Base-by-base conservation (phyloP, 2,797 vertebrate genomes). In the Eremophila alpestris region DNA sequence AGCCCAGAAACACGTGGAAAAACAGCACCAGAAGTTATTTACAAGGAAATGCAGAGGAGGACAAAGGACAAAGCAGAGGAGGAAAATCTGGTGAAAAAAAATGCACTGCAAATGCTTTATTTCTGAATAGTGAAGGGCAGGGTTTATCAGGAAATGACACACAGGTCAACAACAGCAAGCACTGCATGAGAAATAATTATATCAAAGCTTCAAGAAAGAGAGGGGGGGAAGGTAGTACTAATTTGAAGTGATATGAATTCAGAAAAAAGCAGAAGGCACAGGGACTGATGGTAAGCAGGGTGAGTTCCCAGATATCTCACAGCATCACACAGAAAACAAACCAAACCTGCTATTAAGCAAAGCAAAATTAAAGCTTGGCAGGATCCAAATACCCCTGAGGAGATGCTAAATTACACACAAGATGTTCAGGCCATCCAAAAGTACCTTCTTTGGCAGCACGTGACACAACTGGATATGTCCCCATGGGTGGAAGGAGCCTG, bases 1-100 rank as follows among this genome's bases (percentile, higher is more conserved):
- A 83, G 20, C 7, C n/a, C 67, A 94, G 83, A 88, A 88, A 70
- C 14, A 86, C 84, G 34, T 17, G 63, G 74, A 27, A 91, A 96
- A 95, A 94, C 77, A 95, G 84, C 54, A 82, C 62, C 87, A 94
- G 90, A 92, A 86, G 67, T 59, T 95, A 92, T 96, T 95, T 93
- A 84, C 91, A 90, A 90, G 81, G 80, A 93, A 90, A 79, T 80
- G 86, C 77, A 95, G 93, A 83, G 94, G 84, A 94, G 82, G 93
- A 94, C 93, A 96, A 96, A 95, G 90, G 88, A 95, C 93, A 96
- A 91, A 90, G 93, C 90, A 95, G 93, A 87, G 95, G 92, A 96
- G 86, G 93, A 74, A 96, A 94, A 95, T 92, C 88, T 90, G 90
- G 51, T 73, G 62, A 0, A 48, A 78, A 89, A 77, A 92, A 69